Percentiles rank a stretch among this genome's conserved stretches.
phyloP scores from a whole-genome alignment of 2,113 vertebrate genomes.

The Tupaia chinensis region DNA sequence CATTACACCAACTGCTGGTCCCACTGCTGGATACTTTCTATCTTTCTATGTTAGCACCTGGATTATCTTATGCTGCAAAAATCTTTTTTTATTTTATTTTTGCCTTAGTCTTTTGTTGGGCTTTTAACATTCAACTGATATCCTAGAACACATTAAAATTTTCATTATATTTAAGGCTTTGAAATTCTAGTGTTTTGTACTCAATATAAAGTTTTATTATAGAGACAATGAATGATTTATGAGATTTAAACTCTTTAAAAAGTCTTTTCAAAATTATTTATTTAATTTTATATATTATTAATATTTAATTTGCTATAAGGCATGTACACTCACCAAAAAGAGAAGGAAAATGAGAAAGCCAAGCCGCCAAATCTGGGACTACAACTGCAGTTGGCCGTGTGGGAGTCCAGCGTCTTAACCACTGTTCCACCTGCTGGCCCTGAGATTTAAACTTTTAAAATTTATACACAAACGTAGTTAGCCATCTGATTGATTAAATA shows the following conservation, averaged over 20 bases:
- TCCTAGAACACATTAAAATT: not conserved
- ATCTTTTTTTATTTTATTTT: not conserved
- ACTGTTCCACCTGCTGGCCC: too few relatives aligned
- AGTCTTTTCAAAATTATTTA: too few relatives aligned
- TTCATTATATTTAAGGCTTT: not conserved
- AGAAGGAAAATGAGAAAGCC: too few relatives aligned
- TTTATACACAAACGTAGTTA: not conserved
- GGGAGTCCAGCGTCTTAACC: too few relatives aligned
- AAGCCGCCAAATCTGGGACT: too few relatives aligned
- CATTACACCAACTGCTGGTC: too few relatives aligned
- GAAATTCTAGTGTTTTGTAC: not conserved
- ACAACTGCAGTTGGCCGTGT: too few relatives aligned
- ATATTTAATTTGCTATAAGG: too few relatives aligned
- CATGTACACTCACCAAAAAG: too few relatives aligned
- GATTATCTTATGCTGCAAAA: not conserved
- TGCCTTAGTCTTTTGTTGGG: not conserved
- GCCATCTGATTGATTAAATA: not conserved
- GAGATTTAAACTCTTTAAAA: conserved; percentile 36
- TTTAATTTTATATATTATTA: too few relatives aligned
- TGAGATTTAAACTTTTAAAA: conserved; percentile 37
- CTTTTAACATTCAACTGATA: not conserved
- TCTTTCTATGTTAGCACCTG: not conserved
- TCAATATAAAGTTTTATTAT: not conserved
- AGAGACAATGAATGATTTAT: not conserved
- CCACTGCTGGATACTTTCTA: not conserved